A percentile compares a stretch with the other conserved stretches of the same genome.
phyloP scores from a whole-genome alignment of 2,888 invertebrate species.

The Sarcophaga subvicina region DNA sequence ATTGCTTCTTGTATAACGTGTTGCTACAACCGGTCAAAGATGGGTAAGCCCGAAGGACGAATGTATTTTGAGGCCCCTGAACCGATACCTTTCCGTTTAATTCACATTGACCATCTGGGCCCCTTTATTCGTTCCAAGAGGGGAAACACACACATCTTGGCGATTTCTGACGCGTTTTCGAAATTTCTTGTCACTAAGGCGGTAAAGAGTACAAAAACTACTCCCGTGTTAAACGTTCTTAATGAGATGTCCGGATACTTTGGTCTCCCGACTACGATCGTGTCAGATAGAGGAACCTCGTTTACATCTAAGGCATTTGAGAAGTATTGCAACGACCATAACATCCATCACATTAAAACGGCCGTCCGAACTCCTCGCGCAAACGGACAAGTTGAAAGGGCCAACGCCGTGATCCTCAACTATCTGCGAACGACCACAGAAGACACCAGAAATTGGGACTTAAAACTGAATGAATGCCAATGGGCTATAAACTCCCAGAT shows the following conservation, averaged over 20 bases:
- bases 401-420: not conserved
- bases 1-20: slow-evolving; percentile 55
- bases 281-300: slow-evolving; percentile 72
- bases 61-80: slow-evolving; percentile 31
- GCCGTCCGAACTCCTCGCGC: slow-evolving; percentile 16
- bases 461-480: not conserved
- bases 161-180: slow-evolving; percentile 49
- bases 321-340: slow-evolving; percentile 66
- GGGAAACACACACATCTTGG: slow-evolving; percentile 43
- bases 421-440: not conserved
- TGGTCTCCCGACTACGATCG: slow-evolving; percentile 45
- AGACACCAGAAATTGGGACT: not conserved
- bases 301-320: slow-evolving; percentile 72
- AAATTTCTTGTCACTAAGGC: slow-evolving; percentile 64
- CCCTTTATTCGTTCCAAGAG: slow-evolving; percentile 48
- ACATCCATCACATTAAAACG: slow-evolving; percentile 52
- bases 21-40: slow-evolving; percentile 39
- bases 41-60: slow-evolving; percentile 49
- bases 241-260: slow-evolving; percentile 63
- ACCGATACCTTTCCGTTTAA: slow-evolving; percentile 13
- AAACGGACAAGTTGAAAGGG: slow-evolving; percentile 26
- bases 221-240: slow-evolving; percentile 67
- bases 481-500: too few relatives aligned
- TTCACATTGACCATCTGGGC: slow-evolving; percentile 70
- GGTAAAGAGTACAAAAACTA: slow-evolving; percentile 57